These are phyloP conservation scores for Ceramica pisi DNA, from an alignment of 2,888 invertebrate species.

Conservation along the genomic window DNA sequence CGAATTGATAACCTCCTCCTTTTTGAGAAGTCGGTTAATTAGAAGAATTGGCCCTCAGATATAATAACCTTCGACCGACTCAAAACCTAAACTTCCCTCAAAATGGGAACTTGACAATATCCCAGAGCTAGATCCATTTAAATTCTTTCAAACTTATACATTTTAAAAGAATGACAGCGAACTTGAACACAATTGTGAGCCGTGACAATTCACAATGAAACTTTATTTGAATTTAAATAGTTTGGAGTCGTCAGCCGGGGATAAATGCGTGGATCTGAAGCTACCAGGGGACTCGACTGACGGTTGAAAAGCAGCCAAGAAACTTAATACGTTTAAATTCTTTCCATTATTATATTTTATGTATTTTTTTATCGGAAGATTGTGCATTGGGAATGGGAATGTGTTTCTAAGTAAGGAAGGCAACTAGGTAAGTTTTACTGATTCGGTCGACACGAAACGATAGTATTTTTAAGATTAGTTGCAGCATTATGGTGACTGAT, in stretches of 20 bases:
- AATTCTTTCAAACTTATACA: constrained; percentile 32
- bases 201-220: constrained; percentile 61
- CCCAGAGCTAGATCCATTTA: constrained; percentile 20
- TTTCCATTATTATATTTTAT: constrained; percentile 25
- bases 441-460: neutral
- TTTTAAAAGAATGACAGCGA: constrained; percentile 42
- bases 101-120: constrained; percentile 4
- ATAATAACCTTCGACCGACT: neutral
- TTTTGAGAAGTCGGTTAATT: too few relatives aligned
- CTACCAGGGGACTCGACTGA: constrained; percentile 59
- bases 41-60: neutral
- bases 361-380: constrained; percentile 5
- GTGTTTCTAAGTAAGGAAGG: neutral
- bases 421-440: neutral
- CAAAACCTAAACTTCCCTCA: neutral
- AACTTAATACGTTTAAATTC: constrained; percentile 62
- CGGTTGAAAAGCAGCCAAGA: constrained; percentile 72
- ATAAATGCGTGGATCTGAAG: constrained; percentile 66
- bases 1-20: too few relatives aligned
- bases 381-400: neutral
- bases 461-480: neutral
- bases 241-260: constrained; percentile 64
- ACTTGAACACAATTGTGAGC: constrained; percentile 46
- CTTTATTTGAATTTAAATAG: constrained; percentile 73
- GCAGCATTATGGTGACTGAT: too few relatives aligned